Conservation (phyloP, 1,140 invertebrate species). For the Heliothis subflexa region DNA sequence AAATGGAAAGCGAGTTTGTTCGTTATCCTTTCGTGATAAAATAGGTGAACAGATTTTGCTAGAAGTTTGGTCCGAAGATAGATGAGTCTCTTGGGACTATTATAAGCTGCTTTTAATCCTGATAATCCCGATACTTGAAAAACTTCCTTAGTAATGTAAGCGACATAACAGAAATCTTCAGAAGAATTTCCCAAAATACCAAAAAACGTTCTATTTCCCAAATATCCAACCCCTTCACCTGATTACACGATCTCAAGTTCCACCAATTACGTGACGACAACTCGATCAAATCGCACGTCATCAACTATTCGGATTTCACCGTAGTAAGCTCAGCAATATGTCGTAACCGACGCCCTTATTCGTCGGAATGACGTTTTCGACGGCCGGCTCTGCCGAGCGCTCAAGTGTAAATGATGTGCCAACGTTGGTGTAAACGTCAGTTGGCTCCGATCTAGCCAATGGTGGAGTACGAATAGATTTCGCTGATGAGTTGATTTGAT, state of each 20-base stretch:
- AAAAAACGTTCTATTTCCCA: too few species aligned
- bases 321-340: slow-evolving; percentile 53
- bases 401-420: slow-evolving; percentile 63
- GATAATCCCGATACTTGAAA: too few species aligned
- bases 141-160: too few species aligned
- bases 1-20: too few species aligned
- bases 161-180: neutral
- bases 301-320: slow-evolving; percentile 48
- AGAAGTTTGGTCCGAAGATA: too few species aligned
- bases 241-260: slow-evolving; percentile 18
- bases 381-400: slow-evolving; percentile 28
- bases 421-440: slow-evolving; percentile 52
- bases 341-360: slow-evolving; percentile 37
- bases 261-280: slow-evolving; percentile 48
- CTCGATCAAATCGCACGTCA: slow-evolving; percentile 49
- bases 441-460: slow-evolving; percentile 38
- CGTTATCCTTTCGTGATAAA: too few species aligned
- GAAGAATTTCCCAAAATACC: neutral
- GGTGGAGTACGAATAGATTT: neutral
- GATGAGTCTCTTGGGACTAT: too few species aligned
- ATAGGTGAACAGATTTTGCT: too few species aligned
- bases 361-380: slow-evolving; percentile 50
- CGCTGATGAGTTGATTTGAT: neutral
- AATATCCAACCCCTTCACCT: neutral
- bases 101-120: too few species aligned